Base-by-base conservation (phyloP, 2,888 invertebrate genomes). In the Sepioteuthis lessoniana region DNA sequence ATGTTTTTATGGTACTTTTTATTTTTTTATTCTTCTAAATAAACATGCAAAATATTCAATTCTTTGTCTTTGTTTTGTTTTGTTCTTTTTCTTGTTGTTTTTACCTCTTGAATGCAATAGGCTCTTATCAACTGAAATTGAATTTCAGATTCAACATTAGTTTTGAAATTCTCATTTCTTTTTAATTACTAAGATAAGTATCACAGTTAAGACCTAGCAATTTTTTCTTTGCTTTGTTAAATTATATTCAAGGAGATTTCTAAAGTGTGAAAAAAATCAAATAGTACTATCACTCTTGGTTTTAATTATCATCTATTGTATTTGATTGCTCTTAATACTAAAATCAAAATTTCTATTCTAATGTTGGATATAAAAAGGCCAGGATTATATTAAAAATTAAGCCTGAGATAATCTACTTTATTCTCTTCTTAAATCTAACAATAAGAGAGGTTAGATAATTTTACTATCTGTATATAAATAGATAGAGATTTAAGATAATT, bases 1-100 rank as follows among this genome's bases (percentile, higher is more conserved):
- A 55, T 55, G n/a, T 76, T n/a, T 76, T 76, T 76, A 16, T 76
- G 76, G 76, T 76, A 76, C 76, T 76, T 76, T 25, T 76, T 76
- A 76, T 76, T 76, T 76, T 55, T 76, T 76, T 76, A 76, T 76
- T 76, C 76, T 76, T 76, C 76, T 76, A 76, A 76, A 76, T 76
- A 76, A 76, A 76, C 13, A 76, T 76, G 76, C 76, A 76, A 76
- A 76, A 76, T n/a, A 76, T n/a, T n/a, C 35, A 60, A 47, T 47
- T 47, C 47, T 31, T 35, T 76, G 76, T 76, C n/a, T 76, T 76
- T 76, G 76, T 76, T n/a, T 16, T 76, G n/a, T 1, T n/a, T n/a
- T 76, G 16, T n/a, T 7, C 1, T 21, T 55, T 55, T 55, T 19
- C 25, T 55, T 55, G 16, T 50, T 50, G 3, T 4, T 50, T 50